Evolutionary conservation across 2,797 vertebrate species (phyloP), one percentile per base, ranked within the genome.

Genomic region (Brachyalestes nurse): DNA sequence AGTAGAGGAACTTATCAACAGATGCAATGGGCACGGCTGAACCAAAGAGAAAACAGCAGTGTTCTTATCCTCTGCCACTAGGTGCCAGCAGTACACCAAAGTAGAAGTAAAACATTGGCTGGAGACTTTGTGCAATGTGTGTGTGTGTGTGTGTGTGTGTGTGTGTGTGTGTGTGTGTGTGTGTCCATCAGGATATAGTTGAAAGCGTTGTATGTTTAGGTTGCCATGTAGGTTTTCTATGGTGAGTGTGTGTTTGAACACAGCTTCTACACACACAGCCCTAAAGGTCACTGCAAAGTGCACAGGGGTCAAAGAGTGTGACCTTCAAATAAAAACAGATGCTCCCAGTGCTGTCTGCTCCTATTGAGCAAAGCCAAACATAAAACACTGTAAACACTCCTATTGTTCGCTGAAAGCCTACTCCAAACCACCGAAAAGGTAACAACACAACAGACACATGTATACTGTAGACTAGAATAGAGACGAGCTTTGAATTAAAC

Each of bases 1-100:
- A 87, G 47, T 65, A n/a, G 65, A 34, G 40, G 17, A 77, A 78
- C 69, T 81, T 69, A 67, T 62, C 60, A 40, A n/a, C 6, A 81
- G 19, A 45, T 4, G 0, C 10, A 58, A 58, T 28, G 67, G 67
- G 47, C 25, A 51, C 5, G 8, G 34, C 47, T 51, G 49, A 72
- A 34, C 19, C 17, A n/a, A 10, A 6, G 61, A 42, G 47, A 53
- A 80, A 78, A 71, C 9, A 38, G 64, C 45, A 21, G 40, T n/a
- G 51, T 16, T 53, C 66, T 38, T 16, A 58, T 74, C 67, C 55
- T 60, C 53, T 6, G 69, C 92, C 94, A 93, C 89, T 73, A 93
- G 94, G 89, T 89, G 94, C 70, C 93, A 93, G 91, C 81, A 93
- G 84, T 83, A 67, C 77, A 79, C 88, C 79, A 62, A 49, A 28